These are phyloP conservation scores for Echeneis naucrates DNA, from an alignment of 2,797 vertebrate genomes.

Conservation along the genomic window DNA sequence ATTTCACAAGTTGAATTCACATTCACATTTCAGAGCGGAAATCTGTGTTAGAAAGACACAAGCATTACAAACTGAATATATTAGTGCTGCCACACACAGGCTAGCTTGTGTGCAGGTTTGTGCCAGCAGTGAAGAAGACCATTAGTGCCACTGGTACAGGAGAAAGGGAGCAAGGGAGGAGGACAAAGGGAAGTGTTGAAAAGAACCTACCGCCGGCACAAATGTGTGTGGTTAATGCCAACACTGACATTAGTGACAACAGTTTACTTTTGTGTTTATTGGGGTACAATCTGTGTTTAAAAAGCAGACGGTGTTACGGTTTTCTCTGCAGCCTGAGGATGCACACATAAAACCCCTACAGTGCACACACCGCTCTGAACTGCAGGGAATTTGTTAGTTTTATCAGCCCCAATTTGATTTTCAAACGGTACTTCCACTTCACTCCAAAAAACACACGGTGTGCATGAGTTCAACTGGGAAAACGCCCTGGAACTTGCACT, in stretches of 20 bases:
- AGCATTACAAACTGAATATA: no score
- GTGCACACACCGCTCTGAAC: not conserved
- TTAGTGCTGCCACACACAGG: not conserved
- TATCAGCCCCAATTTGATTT: not conserved
- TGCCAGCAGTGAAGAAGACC: not conserved
- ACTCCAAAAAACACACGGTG: not conserved
- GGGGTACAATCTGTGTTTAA: no score
- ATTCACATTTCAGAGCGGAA: no score
- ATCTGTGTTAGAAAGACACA: no score
- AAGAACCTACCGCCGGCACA: not conserved
- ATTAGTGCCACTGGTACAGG: not conserved
- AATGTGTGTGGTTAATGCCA: not conserved
- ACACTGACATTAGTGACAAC: not conserved
- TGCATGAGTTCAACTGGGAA: not conserved
- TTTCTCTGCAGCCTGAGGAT: not conserved
- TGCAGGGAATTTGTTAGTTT: not conserved
- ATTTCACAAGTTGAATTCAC: no score
- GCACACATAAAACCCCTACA: not conserved
- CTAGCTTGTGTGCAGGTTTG: not conserved
- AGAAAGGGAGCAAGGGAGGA: no score
- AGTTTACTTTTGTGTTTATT: not conserved
- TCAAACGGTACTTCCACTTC: not conserved
- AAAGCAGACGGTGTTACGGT: not conserved
- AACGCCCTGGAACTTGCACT: not conserved
- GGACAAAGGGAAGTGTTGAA: not conserved